phyloP scores from a whole-genome alignment of 2,113 vertebrate species.

The Nycticorax nycticorax region DNA sequence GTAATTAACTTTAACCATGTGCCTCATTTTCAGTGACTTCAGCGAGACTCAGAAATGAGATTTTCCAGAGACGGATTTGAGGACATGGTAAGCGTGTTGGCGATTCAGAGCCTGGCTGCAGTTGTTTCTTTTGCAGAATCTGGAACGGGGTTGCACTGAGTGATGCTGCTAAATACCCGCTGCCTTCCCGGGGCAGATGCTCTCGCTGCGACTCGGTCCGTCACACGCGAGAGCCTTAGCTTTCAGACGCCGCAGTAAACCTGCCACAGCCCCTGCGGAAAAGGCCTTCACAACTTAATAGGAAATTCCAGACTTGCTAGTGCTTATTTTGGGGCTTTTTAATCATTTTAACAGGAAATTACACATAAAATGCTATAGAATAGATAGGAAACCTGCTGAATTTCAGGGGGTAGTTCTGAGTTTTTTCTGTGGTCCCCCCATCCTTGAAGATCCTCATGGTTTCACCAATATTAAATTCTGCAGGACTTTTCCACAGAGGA shows the following conservation, averaged over 20 bases:
- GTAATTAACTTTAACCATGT: neutral
- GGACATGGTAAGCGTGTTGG: neutral
- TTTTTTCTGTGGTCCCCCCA: neutral
- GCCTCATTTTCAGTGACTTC: neutral
- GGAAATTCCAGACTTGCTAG: neutral
- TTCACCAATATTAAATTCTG: neutral
- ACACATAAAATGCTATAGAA: neutral
- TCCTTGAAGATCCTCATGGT: neutral
- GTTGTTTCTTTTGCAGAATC: neutral
- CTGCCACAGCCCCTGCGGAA: neutral
- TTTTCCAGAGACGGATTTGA: neutral
- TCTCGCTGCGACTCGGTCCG: neutral
- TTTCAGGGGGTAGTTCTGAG: neutral
- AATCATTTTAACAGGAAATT: neutral
- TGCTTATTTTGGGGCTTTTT: neutral
- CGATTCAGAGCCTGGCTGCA: neutral
- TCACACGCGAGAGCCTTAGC: fast-evolving
- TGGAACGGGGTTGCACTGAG: neutral
- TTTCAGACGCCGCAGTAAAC: neutral
- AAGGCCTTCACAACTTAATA: neutral
- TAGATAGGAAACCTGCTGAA: neutral
- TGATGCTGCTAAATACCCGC: neutral
- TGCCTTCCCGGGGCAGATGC: neutral
- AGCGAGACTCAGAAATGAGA: neutral
- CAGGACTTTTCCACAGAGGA: slow-evolving; percentile 6